A percentile compares a stretch with the other conserved stretches of the same genome.
These are phyloP conservation scores for Ectemnius cavifrons DNA, from an alignment of 2,888 invertebrate genomes.

Conservation along the genomic window DNA sequence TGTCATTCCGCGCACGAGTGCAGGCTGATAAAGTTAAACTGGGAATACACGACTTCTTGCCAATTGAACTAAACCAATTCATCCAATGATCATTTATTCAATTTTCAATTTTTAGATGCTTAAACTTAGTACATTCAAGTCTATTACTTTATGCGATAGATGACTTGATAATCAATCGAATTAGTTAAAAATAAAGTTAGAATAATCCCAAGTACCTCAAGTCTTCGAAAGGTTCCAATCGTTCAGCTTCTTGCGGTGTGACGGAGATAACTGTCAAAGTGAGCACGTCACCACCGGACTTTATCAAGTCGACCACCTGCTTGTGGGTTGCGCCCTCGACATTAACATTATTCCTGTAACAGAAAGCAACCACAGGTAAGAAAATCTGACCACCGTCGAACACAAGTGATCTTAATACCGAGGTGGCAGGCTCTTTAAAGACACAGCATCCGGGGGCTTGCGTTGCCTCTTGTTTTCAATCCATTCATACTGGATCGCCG, in stretches of 20 bases:
- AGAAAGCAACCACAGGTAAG: neutral
- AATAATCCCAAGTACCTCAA: slow-evolving; percentile 64
- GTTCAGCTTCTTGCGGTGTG: slow-evolving; percentile 88
- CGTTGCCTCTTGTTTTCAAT: slow-evolving; percentile 47
- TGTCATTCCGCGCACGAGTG: no score
- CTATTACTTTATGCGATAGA: no score
- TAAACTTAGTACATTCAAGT: no score
- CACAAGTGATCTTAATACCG: slow-evolving; percentile 25
- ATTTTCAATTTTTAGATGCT: no score
- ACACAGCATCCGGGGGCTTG: slow-evolving; percentile 26
- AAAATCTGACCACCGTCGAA: neutral
- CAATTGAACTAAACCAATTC: no score
- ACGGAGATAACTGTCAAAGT: slow-evolving; percentile 98
- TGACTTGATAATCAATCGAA: neutral
- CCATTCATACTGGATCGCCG: slow-evolving; percentile 68
- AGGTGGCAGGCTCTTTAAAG: slow-evolving; percentile 24
- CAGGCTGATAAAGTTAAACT: no score
- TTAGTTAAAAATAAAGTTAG: neutral
- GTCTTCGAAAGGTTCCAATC: slow-evolving; percentile 77
- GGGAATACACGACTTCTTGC: no score
- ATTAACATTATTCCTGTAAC: slow-evolving; percentile 94
- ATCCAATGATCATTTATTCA: no score
- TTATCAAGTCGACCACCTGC: slow-evolving; percentile 99
- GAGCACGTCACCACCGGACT: slow-evolving; percentile 98
- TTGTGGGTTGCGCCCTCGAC: slow-evolving; percentile 99